Base-by-base conservation (phyloP, 2,113 vertebrate genomes). In the Australoheros scitulus region DNA sequence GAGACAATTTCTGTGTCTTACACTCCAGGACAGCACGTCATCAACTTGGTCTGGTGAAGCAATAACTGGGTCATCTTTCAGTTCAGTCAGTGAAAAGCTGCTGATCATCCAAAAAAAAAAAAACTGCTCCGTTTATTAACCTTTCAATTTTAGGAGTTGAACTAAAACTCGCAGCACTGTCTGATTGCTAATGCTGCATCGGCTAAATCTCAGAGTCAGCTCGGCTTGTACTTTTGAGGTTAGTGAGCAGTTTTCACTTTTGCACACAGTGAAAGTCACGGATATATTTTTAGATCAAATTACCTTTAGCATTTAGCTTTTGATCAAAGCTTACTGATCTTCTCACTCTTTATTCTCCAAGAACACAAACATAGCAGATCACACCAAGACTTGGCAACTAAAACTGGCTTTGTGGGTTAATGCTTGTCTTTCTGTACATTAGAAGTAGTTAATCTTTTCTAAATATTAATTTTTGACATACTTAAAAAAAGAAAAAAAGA, bases 161-260 rank as follows among this genome's bases (percentile, higher is more conserved):
- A 47, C 61, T 59, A 41, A 43, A 85, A 65, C 6, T 50, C 50
- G 87, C 82, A 75, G 43, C 20, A 32, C 65, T 32, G 43, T 32
- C 43, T 72, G 65, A 72, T 52, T 24, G 52, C 65, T 52, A 72
- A 56, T 61, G 61, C 88, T 70, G 84, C 82, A 87, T 77, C 14
- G 55, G 85, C 63, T 80, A 61, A 84, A 80, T 29, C 57, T 76
- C 76, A 83, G 29, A 47, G 38, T 74, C 50, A 41, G 86, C 70
- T 58, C 32, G 20, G 17, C n/a, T 59, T 72, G 70, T 77, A 26
- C 6, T 74, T 81, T 65, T 57, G 77, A 87, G 80, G 24, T 22
- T 72, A 20, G 77, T 82, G 70, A 79, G 81, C 26, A 34, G 74
- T 80, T 80, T 38, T 80, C n/a, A 68, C 81, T 82, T 90, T 86